A percentile compares a stretch with the other conserved stretches of the same genome.
Conservation (phyloP, 1,140 invertebrate genomes). For the Diorhabda carinulata region DNA sequence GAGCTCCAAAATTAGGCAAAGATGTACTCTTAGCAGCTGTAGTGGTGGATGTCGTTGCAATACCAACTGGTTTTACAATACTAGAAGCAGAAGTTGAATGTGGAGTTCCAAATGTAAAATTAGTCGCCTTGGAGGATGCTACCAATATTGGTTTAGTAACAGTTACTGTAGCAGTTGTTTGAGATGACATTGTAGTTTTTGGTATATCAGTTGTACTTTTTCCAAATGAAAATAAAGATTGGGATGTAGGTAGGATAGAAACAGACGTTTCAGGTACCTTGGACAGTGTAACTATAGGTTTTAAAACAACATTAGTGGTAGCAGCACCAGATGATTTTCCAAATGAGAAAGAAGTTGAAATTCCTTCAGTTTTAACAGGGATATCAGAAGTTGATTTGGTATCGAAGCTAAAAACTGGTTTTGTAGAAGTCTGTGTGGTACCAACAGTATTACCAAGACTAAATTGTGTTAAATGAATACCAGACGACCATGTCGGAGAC, state of each 20-base stretch:
- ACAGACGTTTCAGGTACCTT: no score
- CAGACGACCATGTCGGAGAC: neutral
- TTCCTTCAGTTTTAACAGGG: no score
- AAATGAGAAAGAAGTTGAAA: conserved; percentile 11
- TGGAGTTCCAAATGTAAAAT: neutral
- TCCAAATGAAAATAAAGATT: no score
- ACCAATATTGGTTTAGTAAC: neutral
- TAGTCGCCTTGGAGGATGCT: neutral
- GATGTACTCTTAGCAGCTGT: neutral
- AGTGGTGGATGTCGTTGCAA: neutral
- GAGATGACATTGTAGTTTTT: neutral
- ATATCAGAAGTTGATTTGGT: neutral
- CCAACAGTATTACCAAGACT: neutral
- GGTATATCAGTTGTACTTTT: neutral
- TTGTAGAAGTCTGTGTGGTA: neutral
- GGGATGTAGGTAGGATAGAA: no score
- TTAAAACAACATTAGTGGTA: neutral
- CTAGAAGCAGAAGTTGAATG: neutral
- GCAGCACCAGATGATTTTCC: neutral
- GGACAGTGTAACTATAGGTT: neutral
- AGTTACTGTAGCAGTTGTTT: conserved; percentile 1
- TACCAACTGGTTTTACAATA: neutral
- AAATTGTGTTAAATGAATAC: neutral
- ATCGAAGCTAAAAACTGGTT: neutral
- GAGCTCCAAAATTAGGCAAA: neutral